These are phyloP conservation scores for Dendronephthya gigantea DNA, from an alignment of 64 coral and sea anemone genomes.

Conservation along the genomic window DNA sequence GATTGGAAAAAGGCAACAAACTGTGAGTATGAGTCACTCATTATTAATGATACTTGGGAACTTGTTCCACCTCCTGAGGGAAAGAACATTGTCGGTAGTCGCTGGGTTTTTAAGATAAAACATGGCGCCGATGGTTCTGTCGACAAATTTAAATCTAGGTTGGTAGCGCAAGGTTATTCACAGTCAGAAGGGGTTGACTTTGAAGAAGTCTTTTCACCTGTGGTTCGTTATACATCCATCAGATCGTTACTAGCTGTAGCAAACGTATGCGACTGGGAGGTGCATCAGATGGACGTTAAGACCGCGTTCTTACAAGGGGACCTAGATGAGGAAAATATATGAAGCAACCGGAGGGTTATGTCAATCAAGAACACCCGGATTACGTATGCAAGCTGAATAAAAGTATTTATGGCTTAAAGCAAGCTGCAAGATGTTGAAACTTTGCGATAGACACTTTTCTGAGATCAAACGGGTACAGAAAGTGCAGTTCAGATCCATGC, in stretches of 20 bases:
- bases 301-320: constrained; percentile 19
- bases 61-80: neutral
- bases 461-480: too few species aligned
- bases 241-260: neutral
- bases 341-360: too few species aligned
- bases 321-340: neutral
- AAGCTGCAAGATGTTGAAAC: too few species aligned
- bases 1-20: neutral
- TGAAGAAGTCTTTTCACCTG: constrained; percentile 18
- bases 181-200: neutral
- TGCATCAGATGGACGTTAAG: constrained; percentile 26
- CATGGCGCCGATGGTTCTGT: neutral
- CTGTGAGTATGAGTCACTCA: neutral
- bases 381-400: too few species aligned
- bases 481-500: too few species aligned
- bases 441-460: too few species aligned
- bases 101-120: constrained; percentile 18
- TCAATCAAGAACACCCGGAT: too few species aligned
- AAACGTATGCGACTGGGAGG: neutral
- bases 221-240: constrained; percentile 3
- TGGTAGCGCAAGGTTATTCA: constrained; percentile 12
- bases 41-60: neutral
- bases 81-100: neutral
- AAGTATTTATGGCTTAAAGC: too few species aligned
- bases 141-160: neutral